Percentiles rank a stretch among this genome's conserved stretches.
phyloP scores from a whole-genome alignment of 1,140 invertebrate genomes.

The Portunus trituberculatus region DNA sequence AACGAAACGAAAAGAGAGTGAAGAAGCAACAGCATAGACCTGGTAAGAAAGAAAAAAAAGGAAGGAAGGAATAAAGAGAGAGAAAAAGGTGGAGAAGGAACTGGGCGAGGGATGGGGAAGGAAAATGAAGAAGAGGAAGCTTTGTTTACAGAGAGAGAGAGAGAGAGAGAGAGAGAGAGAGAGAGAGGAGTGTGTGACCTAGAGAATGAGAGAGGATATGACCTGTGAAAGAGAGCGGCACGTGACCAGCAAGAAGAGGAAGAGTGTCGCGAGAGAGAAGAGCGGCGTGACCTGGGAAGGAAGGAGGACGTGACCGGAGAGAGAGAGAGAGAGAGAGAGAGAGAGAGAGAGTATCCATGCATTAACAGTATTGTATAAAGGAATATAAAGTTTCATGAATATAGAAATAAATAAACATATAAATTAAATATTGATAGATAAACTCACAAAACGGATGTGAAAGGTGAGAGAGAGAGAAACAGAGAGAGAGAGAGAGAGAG shows the following conservation, averaged over 20 bases:
- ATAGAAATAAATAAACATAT: too few relatives aligned
- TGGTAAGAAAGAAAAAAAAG: too few relatives aligned
- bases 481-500: neutral
- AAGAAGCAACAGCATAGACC: too few relatives aligned
- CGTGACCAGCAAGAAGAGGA: slow-evolving; percentile 1
- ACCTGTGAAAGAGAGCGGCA: neutral
- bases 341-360: neutral
- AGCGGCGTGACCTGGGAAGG: neutral
- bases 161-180: too few relatives aligned
- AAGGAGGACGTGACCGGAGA: neutral
- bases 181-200: too few relatives aligned
- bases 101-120: neutral
- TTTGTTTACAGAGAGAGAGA: too few relatives aligned
- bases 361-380: too few relatives aligned
- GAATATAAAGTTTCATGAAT: too few relatives aligned
- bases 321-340: neutral
- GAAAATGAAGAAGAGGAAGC: neutral
- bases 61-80: neutral
- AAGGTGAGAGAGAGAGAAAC: neutral
- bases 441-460: too few relatives aligned
- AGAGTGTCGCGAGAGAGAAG: neutral
- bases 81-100: neutral
- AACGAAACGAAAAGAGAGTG: too few relatives aligned
- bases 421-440: too few relatives aligned
- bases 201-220: neutral